These are phyloP conservation scores for Phymanthus crucifer DNA, from an alignment of 92 coral and sea anemone genomes.

Conservation along the genomic window DNA sequence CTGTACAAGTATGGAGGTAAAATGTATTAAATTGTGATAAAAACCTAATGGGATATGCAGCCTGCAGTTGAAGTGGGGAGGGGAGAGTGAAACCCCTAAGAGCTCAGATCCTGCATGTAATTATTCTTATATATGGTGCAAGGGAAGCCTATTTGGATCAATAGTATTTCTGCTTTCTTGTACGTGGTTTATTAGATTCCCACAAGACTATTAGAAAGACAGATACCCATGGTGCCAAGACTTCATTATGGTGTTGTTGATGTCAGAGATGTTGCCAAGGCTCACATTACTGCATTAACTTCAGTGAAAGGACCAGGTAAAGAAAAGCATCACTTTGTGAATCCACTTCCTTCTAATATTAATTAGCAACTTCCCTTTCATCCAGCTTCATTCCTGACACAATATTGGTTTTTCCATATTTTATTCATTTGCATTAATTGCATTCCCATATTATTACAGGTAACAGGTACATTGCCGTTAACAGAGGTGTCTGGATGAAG, in stretches of 20 bases:
- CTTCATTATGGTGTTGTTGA: constrained; percentile 68
- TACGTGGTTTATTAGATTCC: constrained; percentile 78
- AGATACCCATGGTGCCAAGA: constrained; percentile 81
- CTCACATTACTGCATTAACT: constrained; percentile 78
- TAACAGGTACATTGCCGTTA: constrained; percentile 69
- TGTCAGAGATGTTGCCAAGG: constrained; percentile 89
- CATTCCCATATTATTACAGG: constrained; percentile 35
- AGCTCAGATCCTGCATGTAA: no score
- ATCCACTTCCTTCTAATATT: neutral
- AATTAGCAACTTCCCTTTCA: neutral
- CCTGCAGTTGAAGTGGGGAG: no score
- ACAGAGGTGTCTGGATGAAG: constrained; percentile 72
- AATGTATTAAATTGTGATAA: no score
- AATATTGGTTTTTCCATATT: neutral
- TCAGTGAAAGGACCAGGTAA: constrained; percentile 83
- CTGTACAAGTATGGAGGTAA: constrained; percentile 98
- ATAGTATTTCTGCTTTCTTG: no score
- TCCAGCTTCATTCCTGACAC: neutral
- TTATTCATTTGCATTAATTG: neutral
- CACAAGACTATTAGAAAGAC: constrained; percentile 69
- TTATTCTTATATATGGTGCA: no score
- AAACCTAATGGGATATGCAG: no score
- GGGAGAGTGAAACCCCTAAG: neutral
- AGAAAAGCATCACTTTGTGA: neutral
- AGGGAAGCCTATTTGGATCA: no score